phyloP scores from a whole-genome alignment of 2,113 vertebrate genomes.

The Choloepus hoffmanni region DNA sequence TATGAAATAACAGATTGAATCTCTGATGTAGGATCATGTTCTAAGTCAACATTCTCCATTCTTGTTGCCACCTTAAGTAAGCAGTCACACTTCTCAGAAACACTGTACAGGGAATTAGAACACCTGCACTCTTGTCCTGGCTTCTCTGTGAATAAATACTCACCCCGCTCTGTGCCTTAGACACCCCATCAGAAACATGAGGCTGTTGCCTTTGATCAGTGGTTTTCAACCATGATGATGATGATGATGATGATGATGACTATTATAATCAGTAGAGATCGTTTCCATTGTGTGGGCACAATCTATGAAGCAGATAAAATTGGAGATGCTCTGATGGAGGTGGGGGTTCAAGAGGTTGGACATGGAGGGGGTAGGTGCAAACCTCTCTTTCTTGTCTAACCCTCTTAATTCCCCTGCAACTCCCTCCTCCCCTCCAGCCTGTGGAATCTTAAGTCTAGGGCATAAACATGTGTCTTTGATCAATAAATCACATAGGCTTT shows the following conservation, averaged over 20 bases:
- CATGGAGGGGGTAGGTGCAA: neutral
- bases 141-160: neutral
- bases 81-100: neutral
- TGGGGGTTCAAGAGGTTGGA: neutral
- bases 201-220: rapidly evolving
- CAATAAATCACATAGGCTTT: neutral
- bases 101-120: neutral
- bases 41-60: neutral
- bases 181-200: neutral
- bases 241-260: neutral
- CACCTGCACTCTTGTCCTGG: neutral
- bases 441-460: no score
- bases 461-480: neutral
- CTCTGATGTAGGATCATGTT: neutral
- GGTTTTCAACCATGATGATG: neutral
- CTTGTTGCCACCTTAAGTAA: no score
- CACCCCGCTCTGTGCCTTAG: neutral
- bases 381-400: neutral
- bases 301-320: neutral
- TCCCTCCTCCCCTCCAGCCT: neutral
- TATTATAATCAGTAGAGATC: no score
- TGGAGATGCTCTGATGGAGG: neutral
- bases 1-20: neutral
- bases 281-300: rapidly evolving
- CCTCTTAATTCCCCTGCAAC: neutral